Percentiles rank a stretch among this genome's conserved stretches.
These are phyloP conservation scores for Zoanthus sansibaricus DNA, from an alignment of 92 coral and sea anemone genomes.

Conservation along the genomic window DNA sequence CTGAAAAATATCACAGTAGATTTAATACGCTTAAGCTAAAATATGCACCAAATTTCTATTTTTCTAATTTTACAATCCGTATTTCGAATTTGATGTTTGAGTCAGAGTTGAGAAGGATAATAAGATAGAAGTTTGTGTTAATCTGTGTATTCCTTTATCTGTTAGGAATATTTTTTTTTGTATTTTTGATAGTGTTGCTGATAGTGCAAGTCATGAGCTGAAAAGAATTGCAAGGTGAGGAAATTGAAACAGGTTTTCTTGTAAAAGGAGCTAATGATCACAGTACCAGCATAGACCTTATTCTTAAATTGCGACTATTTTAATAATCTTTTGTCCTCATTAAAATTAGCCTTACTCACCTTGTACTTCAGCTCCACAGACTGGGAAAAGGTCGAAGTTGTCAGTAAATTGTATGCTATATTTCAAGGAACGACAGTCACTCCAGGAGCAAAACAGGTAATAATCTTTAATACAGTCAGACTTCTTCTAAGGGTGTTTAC, in stretches of 20 bases:
- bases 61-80: no score
- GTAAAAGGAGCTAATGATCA: neutral
- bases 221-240: slow-evolving; percentile 86
- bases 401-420: slow-evolving; percentile 81
- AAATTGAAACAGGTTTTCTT: neutral
- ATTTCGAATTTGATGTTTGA: no score
- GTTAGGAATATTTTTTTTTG: neutral
- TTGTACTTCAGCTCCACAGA: slow-evolving; percentile 79
- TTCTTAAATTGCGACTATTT: no score
- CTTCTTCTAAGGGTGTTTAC: neutral
- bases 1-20: no score
- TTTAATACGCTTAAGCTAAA: no score
- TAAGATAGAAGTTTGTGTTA: neutral
- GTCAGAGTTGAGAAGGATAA: no score
- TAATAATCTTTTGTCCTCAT: no score
- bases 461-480: neutral
- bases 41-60: no score
- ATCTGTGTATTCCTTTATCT: neutral
- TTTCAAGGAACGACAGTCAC: slow-evolving; percentile 84
- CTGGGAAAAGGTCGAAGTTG: slow-evolving; percentile 89
- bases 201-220: slow-evolving; percentile 87
- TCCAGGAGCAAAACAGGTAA: slow-evolving; percentile 77
- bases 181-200: slow-evolving; percentile 66
- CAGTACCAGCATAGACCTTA: neutral
- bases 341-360: no score